Evolutionary conservation across 2,888 invertebrate genomes (phyloP).

Genomic region (Elgonia sp.): DNA sequence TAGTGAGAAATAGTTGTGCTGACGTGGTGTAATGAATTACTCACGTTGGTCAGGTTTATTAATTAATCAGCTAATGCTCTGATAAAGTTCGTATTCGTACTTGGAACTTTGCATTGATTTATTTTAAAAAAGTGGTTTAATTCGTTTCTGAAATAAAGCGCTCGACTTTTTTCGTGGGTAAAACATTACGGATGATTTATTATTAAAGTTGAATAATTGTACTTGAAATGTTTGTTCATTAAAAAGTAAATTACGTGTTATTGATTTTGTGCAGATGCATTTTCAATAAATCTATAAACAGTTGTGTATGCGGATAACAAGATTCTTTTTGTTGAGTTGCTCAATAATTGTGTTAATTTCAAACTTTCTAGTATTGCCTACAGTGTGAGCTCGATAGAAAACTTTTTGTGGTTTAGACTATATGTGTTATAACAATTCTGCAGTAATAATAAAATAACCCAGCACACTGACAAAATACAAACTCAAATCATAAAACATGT

Average conservation of each 20-base stretch:
- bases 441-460: conserved; percentile 51
- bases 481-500: conserved; percentile 46
- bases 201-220: conserved; percentile 58
- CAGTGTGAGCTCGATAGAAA: conserved; percentile 31
- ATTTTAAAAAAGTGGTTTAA: conserved; percentile 59
- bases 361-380: conserved; percentile 63
- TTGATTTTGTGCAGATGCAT: conserved; percentile 37
- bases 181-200: conserved; percentile 63
- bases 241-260: conserved; percentile 56
- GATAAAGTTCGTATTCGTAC: conserved; percentile 63
- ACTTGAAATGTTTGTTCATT: conserved; percentile 50
- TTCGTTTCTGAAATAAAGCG: conserved; percentile 60
- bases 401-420: conserved; percentile 61
- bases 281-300: conserved; percentile 66
- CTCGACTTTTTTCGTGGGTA: conserved; percentile 29
- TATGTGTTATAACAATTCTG: conserved; percentile 47
- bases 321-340: conserved; percentile 55
- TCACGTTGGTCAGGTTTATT: conserved; percentile 73
- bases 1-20: conserved; percentile 71
- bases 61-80: conserved; percentile 70
- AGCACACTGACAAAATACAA: conserved; percentile 49
- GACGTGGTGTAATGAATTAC: conserved; percentile 70
- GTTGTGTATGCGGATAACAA: background rate
- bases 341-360: conserved; percentile 65
- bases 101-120: conserved; percentile 64